A percentile compares a stretch with the other conserved stretches of the same genome.
These are phyloP conservation scores for Hemithea aestivaria DNA, from an alignment of 2,888 invertebrate species.

Conservation along the genomic window DNA sequence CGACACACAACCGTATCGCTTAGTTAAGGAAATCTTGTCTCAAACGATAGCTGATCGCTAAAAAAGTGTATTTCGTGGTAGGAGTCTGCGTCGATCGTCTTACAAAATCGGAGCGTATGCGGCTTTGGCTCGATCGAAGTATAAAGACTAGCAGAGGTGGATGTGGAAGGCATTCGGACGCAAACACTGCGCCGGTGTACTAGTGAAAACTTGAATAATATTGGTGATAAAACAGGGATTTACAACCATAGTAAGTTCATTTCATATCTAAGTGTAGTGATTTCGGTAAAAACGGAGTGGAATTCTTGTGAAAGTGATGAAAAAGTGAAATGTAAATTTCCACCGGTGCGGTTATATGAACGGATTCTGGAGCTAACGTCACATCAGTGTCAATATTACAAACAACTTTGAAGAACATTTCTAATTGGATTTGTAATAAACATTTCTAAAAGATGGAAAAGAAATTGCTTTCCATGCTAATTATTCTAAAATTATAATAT, in stretches of 20 bases:
- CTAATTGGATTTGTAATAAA: no score
- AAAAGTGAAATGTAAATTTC: conserved; percentile 9
- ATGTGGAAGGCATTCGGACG: conserved; percentile 69
- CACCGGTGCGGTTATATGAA: no score
- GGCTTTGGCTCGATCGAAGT: conserved; percentile 72
- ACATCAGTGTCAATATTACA: no score
- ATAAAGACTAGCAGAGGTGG: conserved; percentile 70
- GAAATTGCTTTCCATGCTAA: no score
- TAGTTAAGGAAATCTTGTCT: conserved; percentile 20
- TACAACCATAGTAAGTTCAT: conserved; percentile 56
- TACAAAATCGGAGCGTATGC: conserved; percentile 72
- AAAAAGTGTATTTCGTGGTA: conserved; percentile 50
- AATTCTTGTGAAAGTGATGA: conserved; percentile 12
- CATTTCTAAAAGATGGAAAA: no score
- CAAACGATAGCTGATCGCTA: conserved; percentile 23
- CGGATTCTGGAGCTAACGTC: no score
- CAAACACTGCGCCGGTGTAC: conserved; percentile 69
- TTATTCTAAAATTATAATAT: no score
- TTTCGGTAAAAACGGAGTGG: conserved; percentile 8
- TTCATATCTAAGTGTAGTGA: conserved; percentile 16
- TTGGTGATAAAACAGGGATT: conserved; percentile 56
- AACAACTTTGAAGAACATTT: no score
- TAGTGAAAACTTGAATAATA: conserved; percentile 52
- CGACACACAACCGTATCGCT: conserved; percentile 21
- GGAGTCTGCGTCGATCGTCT: conserved; percentile 60